Percentiles rank a stretch among this genome's conserved stretches.
Evolutionary conservation across 2,113 vertebrate genomes (phyloP).

Genomic region (Ammodytes marinus): DNA sequence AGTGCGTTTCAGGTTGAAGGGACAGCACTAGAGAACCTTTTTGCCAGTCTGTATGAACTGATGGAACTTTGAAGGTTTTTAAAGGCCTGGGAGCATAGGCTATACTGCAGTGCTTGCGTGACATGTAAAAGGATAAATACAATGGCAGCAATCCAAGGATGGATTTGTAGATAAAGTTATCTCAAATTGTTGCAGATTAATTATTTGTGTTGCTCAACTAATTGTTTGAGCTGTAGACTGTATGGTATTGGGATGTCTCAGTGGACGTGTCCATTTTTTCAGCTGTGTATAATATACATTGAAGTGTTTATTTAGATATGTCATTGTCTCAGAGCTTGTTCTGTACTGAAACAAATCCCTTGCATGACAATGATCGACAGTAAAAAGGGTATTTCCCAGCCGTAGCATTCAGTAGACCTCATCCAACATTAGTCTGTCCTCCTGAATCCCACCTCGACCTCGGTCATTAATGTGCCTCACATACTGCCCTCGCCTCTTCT

Average conservation of each 20-base stretch:
- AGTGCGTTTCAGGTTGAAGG: too few relatives aligned
- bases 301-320: not conserved
- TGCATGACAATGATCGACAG: not conserved
- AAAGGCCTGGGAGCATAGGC: too few relatives aligned
- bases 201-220: not conserved
- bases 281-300: not conserved
- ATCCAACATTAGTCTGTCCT: conserved; percentile 4
- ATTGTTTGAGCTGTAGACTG: not conserved
- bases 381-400: not conserved
- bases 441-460: not conserved
- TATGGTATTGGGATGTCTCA: too few relatives aligned
- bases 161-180: not conserved
- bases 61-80: too few relatives aligned
- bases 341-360: not conserved
- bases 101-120: too few relatives aligned
- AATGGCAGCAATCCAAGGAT: not conserved
- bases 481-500: not conserved
- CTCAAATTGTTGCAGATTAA: not conserved
- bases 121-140: too few relatives aligned
- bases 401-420: not conserved
- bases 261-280: not conserved
- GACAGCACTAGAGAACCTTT: too few relatives aligned
- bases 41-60: too few relatives aligned
- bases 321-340: not conserved
- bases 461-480: not conserved